phyloP scores from a whole-genome alignment of 2,113 vertebrate genomes.

The Lucifuga dentata region DNA sequence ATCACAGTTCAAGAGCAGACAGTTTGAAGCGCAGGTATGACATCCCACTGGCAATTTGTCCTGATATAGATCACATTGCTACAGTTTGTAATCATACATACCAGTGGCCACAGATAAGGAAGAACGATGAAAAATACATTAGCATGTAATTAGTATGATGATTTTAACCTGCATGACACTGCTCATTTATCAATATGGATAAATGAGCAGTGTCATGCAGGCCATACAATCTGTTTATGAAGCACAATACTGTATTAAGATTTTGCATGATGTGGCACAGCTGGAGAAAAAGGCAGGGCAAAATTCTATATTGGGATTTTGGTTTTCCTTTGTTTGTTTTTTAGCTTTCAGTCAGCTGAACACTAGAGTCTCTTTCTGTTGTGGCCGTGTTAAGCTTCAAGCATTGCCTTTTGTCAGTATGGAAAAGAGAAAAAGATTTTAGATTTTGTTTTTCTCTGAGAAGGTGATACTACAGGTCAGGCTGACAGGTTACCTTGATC shows the following conservation, averaged over 20 bases:
- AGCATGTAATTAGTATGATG: constrained; percentile 54
- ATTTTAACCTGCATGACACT: constrained; percentile 54
- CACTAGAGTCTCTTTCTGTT: no score
- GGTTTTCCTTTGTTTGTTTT: constrained; percentile 3
- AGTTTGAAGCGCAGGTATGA: no score
- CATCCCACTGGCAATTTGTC: constrained; percentile 6
- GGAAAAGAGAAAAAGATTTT: background rate
- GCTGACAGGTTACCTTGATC: constrained; percentile 90
- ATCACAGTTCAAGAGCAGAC: background rate
- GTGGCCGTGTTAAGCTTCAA: background rate
- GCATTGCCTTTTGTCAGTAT: background rate
- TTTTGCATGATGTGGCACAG: constrained; percentile 1
- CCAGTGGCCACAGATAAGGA: constrained; percentile 30
- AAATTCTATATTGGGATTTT: background rate
- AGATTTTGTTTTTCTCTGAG: background rate
- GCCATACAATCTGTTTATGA: constrained; percentile 7
- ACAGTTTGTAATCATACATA: constrained; percentile 20
- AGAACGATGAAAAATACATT: constrained; percentile 27
- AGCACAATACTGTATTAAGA: constrained; percentile 20
- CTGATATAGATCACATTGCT: constrained; percentile 1
- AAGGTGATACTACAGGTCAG: constrained; percentile 15
- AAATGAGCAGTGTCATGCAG: constrained; percentile 6
- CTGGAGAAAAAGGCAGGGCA: constrained; percentile 7
- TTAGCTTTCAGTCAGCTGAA: no score
- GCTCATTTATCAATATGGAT: constrained; percentile 43